phyloP scores from a whole-genome alignment of 2,797 vertebrate genomes.

The Alca torda region DNA sequence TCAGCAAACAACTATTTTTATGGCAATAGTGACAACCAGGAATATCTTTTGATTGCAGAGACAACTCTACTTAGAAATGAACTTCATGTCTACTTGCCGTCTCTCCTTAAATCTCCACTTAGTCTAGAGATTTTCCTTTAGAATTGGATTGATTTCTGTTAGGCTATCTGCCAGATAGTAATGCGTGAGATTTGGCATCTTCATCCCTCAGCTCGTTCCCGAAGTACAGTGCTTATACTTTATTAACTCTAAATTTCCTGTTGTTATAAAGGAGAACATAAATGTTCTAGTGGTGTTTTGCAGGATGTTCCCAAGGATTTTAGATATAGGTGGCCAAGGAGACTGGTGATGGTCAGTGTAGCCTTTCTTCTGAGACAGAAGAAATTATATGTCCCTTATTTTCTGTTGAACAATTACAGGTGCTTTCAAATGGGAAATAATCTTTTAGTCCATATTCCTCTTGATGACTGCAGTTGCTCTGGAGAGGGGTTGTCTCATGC shows the following conservation, averaged over 20 bases:
- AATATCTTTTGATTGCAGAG: neutral
- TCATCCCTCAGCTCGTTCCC: neutral
- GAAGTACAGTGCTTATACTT: neutral
- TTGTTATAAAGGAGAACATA: neutral
- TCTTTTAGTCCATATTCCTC: neutral
- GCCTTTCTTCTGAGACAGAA: neutral
- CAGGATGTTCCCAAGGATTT: neutral
- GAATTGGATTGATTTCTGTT: neutral
- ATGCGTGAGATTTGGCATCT: neutral
- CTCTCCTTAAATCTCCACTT: neutral
- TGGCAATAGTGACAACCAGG: neutral
- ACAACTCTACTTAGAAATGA: neutral
- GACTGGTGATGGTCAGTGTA: neutral
- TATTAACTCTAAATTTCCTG: conserved; percentile 3
- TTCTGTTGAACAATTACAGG: neutral
- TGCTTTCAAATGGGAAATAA: neutral
- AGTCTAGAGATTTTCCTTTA: neutral
- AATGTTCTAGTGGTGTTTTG: neutral
- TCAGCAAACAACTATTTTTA: neutral
- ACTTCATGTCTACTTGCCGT: neutral
- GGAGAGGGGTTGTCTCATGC: neutral
- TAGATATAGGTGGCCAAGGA: neutral
- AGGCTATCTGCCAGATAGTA: neutral
- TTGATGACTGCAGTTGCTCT: neutral
- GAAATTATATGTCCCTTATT: neutral